Evolutionary conservation across 1,140 invertebrate species (phyloP).

Genomic region (Drosophila rhopaloa): DNA sequence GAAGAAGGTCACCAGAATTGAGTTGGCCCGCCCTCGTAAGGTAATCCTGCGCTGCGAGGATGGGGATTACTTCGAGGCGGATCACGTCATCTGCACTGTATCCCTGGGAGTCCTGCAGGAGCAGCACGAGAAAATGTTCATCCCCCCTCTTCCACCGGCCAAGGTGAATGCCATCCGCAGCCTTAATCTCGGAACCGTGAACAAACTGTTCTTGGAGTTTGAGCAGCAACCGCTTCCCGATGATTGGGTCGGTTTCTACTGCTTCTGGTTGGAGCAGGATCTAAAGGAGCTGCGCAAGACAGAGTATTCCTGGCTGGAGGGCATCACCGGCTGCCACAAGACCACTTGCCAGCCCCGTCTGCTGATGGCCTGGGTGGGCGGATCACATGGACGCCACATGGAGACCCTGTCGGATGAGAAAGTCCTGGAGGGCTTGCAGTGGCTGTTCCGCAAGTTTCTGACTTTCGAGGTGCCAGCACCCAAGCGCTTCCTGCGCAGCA

Average conservation of each 20-base stretch:
- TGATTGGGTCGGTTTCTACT: conserved; percentile 83
- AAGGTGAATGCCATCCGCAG: conserved; percentile 88
- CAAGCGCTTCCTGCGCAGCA: conserved; percentile 56
- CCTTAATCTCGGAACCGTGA: conserved; percentile 88
- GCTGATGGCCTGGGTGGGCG: conserved; percentile 85
- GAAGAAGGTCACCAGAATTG: conserved; percentile 85
- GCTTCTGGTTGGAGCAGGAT: conserved; percentile 86
- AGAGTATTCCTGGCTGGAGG: conserved; percentile 86
- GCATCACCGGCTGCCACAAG: conserved; percentile 88
- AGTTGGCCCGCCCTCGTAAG: conserved; percentile 58
- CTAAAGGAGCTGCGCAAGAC: conserved; percentile 85
- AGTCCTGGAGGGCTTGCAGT: conserved; percentile 84
- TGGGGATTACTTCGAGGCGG: conserved; percentile 86
- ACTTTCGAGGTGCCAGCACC: conserved; percentile 37
- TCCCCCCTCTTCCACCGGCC: conserved; percentile 86
- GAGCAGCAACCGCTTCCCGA: conserved; percentile 88
- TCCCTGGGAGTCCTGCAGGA: conserved; percentile 90
- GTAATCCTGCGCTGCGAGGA: conserved; percentile 86
- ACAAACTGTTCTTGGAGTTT: conserved; percentile 91
- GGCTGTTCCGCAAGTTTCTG: conserved; percentile 54
- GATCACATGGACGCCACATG: conserved; percentile 86
- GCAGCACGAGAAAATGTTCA: conserved; percentile 85
- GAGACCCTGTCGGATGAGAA: conserved; percentile 84
- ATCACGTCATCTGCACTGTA: conserved; percentile 89
- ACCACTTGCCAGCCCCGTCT: conserved; percentile 88